Base-by-base conservation (phyloP, 1,140 invertebrate genomes). In the Drosophila busckii region DNA sequence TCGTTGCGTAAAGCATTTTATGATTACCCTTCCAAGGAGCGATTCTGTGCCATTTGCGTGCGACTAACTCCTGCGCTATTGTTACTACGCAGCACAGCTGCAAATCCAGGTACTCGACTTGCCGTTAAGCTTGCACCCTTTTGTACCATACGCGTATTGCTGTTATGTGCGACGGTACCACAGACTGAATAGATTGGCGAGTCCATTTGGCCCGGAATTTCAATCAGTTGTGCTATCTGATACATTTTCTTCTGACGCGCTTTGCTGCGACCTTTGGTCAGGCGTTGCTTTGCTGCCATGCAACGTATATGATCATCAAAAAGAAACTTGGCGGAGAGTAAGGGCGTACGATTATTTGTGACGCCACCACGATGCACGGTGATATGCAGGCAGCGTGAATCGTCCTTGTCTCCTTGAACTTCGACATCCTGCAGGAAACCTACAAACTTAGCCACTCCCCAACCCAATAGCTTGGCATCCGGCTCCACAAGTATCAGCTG, bases 231-330 rank as follows among this genome's bases (percentile, higher is more conserved):
- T 3, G 96, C 97, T 45, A 99, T 98, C 87, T 97, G 95, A 73
- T 94, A 93, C 93, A 99, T 96, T 88, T 98, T 98, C 82, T 96
- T 95, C 80, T 97, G 95, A 1, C 97, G 91, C n/a, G 97, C 96
- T 89, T 97, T 98, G 56, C 95, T 93, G 16, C 97, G 91, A 29
- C 97, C 98, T 95, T 96, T 92, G 2, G 91, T 91, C 16, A 92
- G 84, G n/a, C 92, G 83, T 88, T 96, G 95, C 87, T 95, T 96
- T 15, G 95, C 96, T 20, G 96, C 96, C 96, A 98, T 97, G 86
- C 97, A 99, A 6, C 98, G 90, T 55, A 99, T 99, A 86, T 99
- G 97, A 89, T 99, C 98, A 86, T 99, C 98, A 86, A 99, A 99
- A 29, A 98, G 92, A 85, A 99, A 98, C 87, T 96, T 97, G 0